phyloP scores from a whole-genome alignment of 1,140 invertebrate genomes.

The Lanistes nyassanus region DNA sequence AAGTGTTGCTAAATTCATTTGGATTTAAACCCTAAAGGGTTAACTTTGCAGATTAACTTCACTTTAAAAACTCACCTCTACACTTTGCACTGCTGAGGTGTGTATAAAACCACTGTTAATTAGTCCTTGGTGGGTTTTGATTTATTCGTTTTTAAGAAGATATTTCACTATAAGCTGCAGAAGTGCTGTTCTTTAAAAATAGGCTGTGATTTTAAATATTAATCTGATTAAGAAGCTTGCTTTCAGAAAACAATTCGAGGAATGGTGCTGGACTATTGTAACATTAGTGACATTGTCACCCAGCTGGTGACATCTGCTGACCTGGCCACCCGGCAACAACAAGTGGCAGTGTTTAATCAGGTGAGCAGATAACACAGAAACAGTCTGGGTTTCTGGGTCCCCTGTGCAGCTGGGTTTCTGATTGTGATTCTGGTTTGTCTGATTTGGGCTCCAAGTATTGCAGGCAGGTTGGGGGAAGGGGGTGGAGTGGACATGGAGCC shows the following conservation, averaged over 20 bases:
- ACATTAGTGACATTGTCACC: slow-evolving; percentile 43
- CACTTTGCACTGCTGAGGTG: too few species aligned
- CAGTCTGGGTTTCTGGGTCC: too few species aligned
- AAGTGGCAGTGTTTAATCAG: slow-evolving; percentile 15
- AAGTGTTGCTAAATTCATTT: too few species aligned
- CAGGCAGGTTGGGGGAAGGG: too few species aligned
- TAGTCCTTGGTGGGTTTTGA: too few species aligned
- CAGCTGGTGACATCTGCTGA: slow-evolving; percentile 34
- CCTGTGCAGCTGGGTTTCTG: too few species aligned
- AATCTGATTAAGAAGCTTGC: background rate
- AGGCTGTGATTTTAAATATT: background rate
- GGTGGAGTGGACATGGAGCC: too few species aligned
- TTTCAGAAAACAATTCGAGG: slow-evolving; percentile 30
- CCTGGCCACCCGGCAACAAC: slow-evolving; percentile 17
- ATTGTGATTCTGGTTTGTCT: too few species aligned
- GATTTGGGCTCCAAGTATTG: too few species aligned
- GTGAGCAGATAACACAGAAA: background rate
- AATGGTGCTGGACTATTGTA: slow-evolving; percentile 56
- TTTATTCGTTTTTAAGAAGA: background rate
- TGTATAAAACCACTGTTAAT: background rate
- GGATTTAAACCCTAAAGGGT: too few species aligned
- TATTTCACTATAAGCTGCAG: background rate
- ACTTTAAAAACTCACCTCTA: too few species aligned
- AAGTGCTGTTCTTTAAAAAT: background rate
- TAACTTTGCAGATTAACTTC: too few species aligned